Evolutionary conservation across 2,113 vertebrate species (phyloP), one percentile per base, ranked within the genome.

Genomic region (Fulica atra): DNA sequence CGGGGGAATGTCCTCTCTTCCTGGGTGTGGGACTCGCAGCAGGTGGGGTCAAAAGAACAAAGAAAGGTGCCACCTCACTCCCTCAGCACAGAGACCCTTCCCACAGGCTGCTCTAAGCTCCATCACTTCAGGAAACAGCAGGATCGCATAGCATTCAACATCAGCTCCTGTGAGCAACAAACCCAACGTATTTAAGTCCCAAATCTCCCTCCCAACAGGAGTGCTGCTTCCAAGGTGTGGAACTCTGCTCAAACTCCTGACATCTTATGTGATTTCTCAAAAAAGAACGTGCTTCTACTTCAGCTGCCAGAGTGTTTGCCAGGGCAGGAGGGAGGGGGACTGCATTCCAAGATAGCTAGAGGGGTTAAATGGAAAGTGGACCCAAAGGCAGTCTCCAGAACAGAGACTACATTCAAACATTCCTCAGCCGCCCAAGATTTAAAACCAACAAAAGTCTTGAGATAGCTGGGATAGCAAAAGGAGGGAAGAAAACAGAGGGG

Each of bases 331-430:
- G 77, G 85, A 90, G 76, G 82, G 72, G 91, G 77, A 89, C 78
- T 93, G 94, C 77, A 81, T 90, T 95, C 86, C 88, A 94, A 89
- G 93, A 93, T 64, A 95, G 64, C 85, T 48, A 64, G 70, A 95
- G 78, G 94, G 48, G 56, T 86, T 92, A 95, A 94, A 88, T 56
- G 61, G 69, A 83, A 94, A 96, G 81, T 64, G 90, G 91, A 88
- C 66, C 81, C 63, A 84, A 94, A 88, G 77, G 92, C 82, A 93
- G 56, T 42, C 71, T 44, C 71, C 53, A 96, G 95, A 95, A 94
- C 80, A 96, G 56, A 86, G 90, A 60, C 82, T 74, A 78, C 48
- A 88, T 86, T 96, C 82, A 94, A 96, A 88, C 60, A 15, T 64
- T 83, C 68, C 64, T 71, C 90, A 76, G 79, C 90, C 0, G 6